A percentile compares a stretch with the other conserved stretches of the same genome.
Evolutionary conservation across 1,140 invertebrate species (phyloP).

Genomic region (Tetramorium parvispinum): DNA sequence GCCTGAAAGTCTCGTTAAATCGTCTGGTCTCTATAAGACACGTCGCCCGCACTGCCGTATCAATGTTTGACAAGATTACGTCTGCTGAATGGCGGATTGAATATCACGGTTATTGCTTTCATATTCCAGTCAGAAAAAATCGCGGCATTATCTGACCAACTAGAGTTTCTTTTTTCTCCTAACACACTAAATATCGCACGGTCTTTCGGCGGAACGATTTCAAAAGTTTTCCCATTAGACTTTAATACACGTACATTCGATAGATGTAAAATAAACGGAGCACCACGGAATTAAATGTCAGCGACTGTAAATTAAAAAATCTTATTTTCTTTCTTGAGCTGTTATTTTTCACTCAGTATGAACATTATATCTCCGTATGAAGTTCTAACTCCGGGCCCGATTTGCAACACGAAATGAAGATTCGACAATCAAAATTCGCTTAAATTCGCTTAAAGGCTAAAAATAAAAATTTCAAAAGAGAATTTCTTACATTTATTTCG

Average conservation of each 20-base stretch:
- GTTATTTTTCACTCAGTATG: background rate
- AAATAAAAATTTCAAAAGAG: background rate
- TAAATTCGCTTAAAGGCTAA: background rate
- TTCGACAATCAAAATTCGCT: background rate
- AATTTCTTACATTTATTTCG: background rate
- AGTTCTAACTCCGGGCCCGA: background rate
- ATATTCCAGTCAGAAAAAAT: background rate
- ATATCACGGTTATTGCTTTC: slow-evolving; percentile 17
- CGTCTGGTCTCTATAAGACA: slow-evolving; percentile 53
- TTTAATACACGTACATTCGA: background rate
- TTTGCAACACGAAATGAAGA: background rate
- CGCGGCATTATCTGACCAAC: background rate
- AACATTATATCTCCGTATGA: background rate
- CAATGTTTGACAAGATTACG: slow-evolving; percentile 55
- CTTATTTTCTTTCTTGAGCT: background rate
- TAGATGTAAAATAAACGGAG: background rate
- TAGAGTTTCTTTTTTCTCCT: background rate
- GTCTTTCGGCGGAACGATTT: background rate
- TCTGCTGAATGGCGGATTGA: slow-evolving; percentile 51
- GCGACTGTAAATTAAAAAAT: slow-evolving; percentile 11
- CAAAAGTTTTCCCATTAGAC: background rate
- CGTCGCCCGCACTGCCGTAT: background rate
- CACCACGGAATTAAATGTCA: background rate
- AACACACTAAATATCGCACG: background rate
- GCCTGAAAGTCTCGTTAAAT: slow-evolving; percentile 49